Evolutionary conservation across 2,113 vertebrate species (phyloP).

Genomic region (Sylvia atricapilla): DNA sequence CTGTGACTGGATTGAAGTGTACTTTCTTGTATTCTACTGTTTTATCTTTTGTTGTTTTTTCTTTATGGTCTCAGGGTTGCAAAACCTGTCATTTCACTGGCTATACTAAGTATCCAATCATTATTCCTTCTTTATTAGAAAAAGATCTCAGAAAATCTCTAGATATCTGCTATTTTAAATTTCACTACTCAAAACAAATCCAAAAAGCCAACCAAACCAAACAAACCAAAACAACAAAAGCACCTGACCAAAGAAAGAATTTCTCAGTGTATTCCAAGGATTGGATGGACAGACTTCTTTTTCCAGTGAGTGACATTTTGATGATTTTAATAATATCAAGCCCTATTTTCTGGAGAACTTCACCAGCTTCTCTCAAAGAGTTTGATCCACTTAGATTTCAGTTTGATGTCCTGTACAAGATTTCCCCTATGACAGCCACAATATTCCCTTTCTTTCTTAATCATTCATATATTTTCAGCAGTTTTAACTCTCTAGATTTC

Average conservation of each 20-base stretch:
- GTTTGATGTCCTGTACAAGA: background rate
- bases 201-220: background rate
- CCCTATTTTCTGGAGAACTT: background rate
- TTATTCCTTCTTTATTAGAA: background rate
- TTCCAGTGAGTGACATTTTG: background rate
- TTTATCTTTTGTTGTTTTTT: background rate
- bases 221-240: background rate
- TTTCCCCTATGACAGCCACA: background rate
- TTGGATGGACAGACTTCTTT: background rate
- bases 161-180: background rate
- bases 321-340: background rate
- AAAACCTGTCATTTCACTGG: background rate
- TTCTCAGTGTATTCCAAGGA: background rate
- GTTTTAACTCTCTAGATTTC: background rate
- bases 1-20: background rate
- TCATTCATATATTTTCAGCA: background rate
- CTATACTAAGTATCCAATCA: background rate
- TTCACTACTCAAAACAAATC: background rate
- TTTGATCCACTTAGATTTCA: background rate
- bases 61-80: background rate
- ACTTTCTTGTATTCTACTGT: background rate
- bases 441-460: background rate
- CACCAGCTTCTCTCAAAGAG: background rate
- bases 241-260: background rate
- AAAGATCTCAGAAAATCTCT: background rate